A percentile compares a stretch with the other conserved stretches of the same genome.
These are phyloP conservation scores for Edolisoma coerulescens DNA, from an alignment of 2,113 vertebrate species.

Conservation along the genomic window DNA sequence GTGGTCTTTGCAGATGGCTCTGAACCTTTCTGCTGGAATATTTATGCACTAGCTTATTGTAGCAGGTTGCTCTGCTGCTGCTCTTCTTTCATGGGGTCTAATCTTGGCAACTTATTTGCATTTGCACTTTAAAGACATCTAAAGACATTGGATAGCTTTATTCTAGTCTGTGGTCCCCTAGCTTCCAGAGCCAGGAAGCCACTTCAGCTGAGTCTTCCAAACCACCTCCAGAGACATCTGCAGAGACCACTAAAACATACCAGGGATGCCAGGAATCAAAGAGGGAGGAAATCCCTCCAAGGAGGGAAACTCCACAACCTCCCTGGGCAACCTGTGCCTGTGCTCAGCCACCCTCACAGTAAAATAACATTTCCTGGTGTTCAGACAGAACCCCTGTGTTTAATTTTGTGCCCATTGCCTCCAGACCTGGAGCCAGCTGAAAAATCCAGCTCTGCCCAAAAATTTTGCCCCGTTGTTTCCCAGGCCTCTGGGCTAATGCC, in stretches of 20 bases:
- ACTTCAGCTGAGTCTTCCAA: neutral
- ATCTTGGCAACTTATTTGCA: neutral
- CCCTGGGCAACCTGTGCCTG: neutral
- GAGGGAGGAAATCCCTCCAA: neutral
- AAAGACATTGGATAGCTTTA: neutral
- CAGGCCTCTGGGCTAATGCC: neutral
- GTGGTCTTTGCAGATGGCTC: constrained; percentile 18
- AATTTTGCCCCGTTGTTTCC: neutral
- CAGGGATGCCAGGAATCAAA: neutral
- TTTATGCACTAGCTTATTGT: neutral
- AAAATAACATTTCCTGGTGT: neutral
- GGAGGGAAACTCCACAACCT: neutral
- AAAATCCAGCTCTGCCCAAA: neutral
- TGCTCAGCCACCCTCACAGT: neutral
- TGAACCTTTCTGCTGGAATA: neutral
- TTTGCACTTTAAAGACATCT: neutral
- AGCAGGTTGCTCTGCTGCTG: neutral
- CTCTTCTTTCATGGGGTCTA: neutral
- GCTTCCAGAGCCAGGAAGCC: neutral
- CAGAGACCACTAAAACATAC: neutral
- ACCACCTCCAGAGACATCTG: neutral
- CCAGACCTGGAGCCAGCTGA: neutral
- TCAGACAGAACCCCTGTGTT: neutral
- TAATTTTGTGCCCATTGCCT: neutral
- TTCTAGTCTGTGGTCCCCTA: neutral